Percentiles rank a stretch among this genome's conserved stretches.
Conservation (phyloP, 2,888 invertebrate species). For the Oxystoma pomonae region DNA sequence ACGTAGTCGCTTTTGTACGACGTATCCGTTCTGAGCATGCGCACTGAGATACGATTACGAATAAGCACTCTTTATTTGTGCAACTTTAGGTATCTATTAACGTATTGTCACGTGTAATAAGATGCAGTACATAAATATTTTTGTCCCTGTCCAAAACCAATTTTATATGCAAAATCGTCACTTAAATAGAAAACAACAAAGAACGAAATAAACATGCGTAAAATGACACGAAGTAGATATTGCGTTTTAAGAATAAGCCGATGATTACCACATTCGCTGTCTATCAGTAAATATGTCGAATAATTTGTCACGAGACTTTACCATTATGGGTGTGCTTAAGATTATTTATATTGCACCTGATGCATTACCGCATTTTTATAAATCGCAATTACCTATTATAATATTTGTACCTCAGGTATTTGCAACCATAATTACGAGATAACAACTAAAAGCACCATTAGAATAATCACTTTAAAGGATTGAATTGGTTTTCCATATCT, state of each 20-base stretch:
- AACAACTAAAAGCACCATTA: slow-evolving; percentile 2
- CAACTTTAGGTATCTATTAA: no score
- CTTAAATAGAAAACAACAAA: no score
- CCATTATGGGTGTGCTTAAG: not conserved
- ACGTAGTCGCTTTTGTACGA: no score
- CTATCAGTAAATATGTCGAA: not conserved
- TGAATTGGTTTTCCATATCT: slow-evolving; percentile 29
- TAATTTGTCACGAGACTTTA: not conserved
- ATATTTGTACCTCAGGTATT: no score
- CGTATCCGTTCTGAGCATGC: no score
- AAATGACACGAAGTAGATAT: not conserved
- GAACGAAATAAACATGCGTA: not conserved
- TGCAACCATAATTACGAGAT: slow-evolving; percentile 2
- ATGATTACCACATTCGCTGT: not conserved
- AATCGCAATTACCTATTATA: not conserved
- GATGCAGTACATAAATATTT: no score
- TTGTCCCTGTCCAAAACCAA: no score
- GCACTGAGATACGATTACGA: no score
- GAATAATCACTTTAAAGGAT: slow-evolving; percentile 23
- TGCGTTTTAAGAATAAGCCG: not conserved
- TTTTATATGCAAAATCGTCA: no score
- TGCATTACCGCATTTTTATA: not conserved
- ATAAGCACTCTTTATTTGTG: no score
- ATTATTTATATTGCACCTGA: not conserved
- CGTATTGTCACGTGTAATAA: no score